Base-by-base conservation (phyloP, 2,888 invertebrate genomes). In the Octonoba sinensis region DNA sequence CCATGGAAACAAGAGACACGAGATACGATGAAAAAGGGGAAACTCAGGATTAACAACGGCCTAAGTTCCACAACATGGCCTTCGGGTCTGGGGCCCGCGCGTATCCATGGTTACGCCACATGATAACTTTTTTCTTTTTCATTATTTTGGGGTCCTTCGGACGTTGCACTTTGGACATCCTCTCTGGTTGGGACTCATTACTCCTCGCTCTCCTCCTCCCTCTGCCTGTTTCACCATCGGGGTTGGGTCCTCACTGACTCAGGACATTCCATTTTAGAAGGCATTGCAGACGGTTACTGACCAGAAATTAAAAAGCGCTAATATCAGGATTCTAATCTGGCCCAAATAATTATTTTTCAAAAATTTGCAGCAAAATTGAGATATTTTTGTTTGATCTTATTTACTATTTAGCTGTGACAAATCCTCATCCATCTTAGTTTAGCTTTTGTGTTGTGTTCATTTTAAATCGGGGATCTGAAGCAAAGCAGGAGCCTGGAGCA, bases 51-150 rank as follows among this genome's bases (percentile, higher is more conserved):
- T 74, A 74, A 74, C 74, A 57, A 36, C 27, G 66, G 66, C 46
- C 57, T 24, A 47, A 66, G 73, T 64, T 73, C 73, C 62, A 62
- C 62, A 62, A 57, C 57, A 56, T 65, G 56, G 74, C 65, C 74
- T 65, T 73, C 54, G 62, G 73, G 64, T 57, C 59, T 71, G 59
- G 59, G 59, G 44, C 73, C 47, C 65, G 57, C 74, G 36, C 64
- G 74, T 74, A 57, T 27, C 74, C 57, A 74, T 74, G 66, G 74
- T 44, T 57, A 74, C 74, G 47, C 47, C 66, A 71, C 70, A 59
- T 57, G 74, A 65, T 57, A 66, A 74, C 66, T 74, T 74, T 74
- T 71, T 71, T 69, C 36, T 69, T 57, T 74, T 65, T 74, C 66
- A 47, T 74, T 74, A 74, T 74, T 74, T 74, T 74, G 56, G 57